A percentile compares a stretch with the other conserved stretches of the same genome.
These are phyloP conservation scores for Deilephila elpenor DNA, from an alignment of 2,888 invertebrate species.

Conservation along the genomic window DNA sequence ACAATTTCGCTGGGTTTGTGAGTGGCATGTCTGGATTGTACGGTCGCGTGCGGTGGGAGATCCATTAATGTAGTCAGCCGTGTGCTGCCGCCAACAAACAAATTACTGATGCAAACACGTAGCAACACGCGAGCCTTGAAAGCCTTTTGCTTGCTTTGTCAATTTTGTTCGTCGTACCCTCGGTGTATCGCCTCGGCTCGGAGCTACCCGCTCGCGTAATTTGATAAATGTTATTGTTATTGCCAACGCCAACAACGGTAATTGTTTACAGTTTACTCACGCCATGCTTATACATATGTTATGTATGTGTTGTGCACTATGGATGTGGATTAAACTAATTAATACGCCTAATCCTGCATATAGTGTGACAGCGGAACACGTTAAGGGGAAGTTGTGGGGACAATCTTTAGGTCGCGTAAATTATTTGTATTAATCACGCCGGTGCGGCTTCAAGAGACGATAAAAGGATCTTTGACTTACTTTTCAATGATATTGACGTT, in stretches of 20 bases:
- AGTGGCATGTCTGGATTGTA: slow-evolving; percentile 61
- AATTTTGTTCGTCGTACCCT: slow-evolving; percentile 63
- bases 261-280: slow-evolving; percentile 69
- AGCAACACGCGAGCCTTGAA: slow-evolving; percentile 80
- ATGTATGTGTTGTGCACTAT: background rate
- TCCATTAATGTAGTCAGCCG: slow-evolving; percentile 81
- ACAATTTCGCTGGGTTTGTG: slow-evolving; percentile 37
- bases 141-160: slow-evolving; percentile 82
- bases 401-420: no score
- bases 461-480: no score
- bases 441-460: no score
- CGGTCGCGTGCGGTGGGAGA: slow-evolving; percentile 73
- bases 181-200: slow-evolving; percentile 56
- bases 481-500: no score
- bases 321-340: slow-evolving; percentile 4
- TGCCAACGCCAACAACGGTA: slow-evolving; percentile 72
- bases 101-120: slow-evolving; percentile 84
- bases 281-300: slow-evolving; percentile 42
- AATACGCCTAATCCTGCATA: background rate
- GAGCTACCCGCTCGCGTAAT: slow-evolving; percentile 53
- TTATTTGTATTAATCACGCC: no score
- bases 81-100: slow-evolving; percentile 81
- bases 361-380: background rate
- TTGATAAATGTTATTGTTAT: slow-evolving; percentile 81
- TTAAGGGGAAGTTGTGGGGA: no score